Conservation (phyloP, 2,113 vertebrate genomes). For the Raja brachyura region DNA sequence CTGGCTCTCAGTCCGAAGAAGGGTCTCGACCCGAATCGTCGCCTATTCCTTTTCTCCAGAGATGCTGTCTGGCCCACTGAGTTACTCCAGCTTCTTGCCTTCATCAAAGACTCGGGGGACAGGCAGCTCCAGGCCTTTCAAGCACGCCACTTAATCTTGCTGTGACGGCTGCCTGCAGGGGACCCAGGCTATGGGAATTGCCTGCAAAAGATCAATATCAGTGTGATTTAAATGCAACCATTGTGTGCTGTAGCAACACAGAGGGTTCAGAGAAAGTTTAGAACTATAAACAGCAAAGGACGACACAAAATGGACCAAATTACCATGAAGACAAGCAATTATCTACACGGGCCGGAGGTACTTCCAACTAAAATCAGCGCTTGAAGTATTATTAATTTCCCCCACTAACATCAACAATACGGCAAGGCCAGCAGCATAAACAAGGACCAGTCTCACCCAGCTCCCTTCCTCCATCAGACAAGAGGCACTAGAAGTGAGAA, state of each 20-base stretch:
- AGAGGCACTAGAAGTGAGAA: too few species aligned
- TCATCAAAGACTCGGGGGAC: background rate
- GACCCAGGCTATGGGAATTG: background rate
- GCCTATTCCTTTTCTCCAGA: too few species aligned
- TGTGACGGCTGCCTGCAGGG: background rate
- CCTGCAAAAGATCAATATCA: background rate
- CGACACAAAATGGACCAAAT: background rate
- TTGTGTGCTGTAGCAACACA: background rate
- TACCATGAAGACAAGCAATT: too few species aligned
- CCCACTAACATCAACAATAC: too few species aligned
- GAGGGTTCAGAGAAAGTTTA: slow-evolving; percentile 13
- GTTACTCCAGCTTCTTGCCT: too few species aligned
- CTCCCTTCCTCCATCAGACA: too few species aligned
- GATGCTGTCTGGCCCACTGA: too few species aligned
- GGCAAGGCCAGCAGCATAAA: too few species aligned
- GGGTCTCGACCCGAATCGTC: too few species aligned
- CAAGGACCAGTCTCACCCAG: too few species aligned
- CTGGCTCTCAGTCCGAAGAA: too few species aligned
- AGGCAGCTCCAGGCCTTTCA: background rate
- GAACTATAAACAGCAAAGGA: background rate
- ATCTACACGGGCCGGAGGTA: background rate
- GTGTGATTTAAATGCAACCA: background rate
- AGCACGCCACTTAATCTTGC: background rate
- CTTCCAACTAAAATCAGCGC: background rate
- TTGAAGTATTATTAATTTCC: background rate